These are phyloP conservation scores for Agrilus biguttatus DNA, from an alignment of 2,888 invertebrate species.

Conservation along the genomic window DNA sequence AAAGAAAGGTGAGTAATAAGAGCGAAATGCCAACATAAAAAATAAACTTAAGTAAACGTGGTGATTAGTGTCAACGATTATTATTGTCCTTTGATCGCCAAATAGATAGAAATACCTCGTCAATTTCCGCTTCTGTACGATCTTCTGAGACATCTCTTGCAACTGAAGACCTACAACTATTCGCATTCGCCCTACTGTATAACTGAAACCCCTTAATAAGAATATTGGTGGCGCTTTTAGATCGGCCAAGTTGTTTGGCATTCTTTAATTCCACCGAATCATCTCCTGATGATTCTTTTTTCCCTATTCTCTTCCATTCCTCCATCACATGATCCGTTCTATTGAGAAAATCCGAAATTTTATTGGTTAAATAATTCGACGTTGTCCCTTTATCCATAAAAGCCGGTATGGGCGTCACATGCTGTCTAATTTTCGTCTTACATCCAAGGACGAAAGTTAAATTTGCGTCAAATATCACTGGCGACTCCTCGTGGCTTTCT, in stretches of 20 bases:
- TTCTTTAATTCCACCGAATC: slow-evolving; percentile 7
- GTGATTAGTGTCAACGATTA: too few relatives aligned
- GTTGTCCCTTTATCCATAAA: slow-evolving; percentile 63
- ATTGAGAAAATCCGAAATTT: slow-evolving; percentile 66
- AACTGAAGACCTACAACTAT: slow-evolving; percentile 32
- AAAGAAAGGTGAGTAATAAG: too few relatives aligned
- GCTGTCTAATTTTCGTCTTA: slow-evolving; percentile 50
- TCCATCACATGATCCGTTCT: slow-evolving; percentile 81
- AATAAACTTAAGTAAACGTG: too few relatives aligned
- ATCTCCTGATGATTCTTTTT: slow-evolving; percentile 34
- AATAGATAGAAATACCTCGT: slow-evolving; percentile 38
- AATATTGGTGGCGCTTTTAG: slow-evolving; percentile 67
- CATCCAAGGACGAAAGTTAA: slow-evolving; percentile 64
- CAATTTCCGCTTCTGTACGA: slow-evolving; percentile 42
- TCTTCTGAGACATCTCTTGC: slow-evolving; percentile 46
- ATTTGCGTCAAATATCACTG: slow-evolving; percentile 71
- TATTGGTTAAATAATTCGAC: slow-evolving; percentile 57
- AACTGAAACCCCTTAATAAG: slow-evolving; percentile 71
- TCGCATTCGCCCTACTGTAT: slow-evolving; percentile 45
- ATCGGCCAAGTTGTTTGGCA: slow-evolving; percentile 37
- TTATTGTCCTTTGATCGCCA: background rate
- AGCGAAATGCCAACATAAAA: too few relatives aligned
- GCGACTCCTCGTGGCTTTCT: slow-evolving; percentile 53
- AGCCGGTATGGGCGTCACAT: slow-evolving; percentile 58
- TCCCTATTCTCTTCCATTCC: slow-evolving; percentile 65